These are phyloP conservation scores for Cavia aperea DNA, from an alignment of 2,113 vertebrate genomes.

Conservation along the genomic window DNA sequence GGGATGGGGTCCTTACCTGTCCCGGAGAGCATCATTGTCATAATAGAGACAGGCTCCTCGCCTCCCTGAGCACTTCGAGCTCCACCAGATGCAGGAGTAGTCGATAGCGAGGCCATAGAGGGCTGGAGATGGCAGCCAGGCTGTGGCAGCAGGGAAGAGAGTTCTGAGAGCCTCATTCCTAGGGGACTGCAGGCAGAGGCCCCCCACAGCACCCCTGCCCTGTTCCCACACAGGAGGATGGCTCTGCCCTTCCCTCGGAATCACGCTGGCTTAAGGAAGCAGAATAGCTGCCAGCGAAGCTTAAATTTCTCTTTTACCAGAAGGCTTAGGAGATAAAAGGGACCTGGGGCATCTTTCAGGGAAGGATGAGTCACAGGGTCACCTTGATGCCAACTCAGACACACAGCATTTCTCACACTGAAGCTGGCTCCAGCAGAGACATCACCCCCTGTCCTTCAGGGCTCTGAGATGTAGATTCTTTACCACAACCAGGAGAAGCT, in stretches of 20 bases:
- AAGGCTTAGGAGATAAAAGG: conserved; percentile 28
- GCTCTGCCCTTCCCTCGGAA: neutral
- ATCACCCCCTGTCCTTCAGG: neutral
- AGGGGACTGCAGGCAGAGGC: neutral
- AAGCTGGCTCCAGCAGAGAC: neutral
- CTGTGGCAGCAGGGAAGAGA: conserved; percentile 69
- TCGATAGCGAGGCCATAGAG: conserved; percentile 91
- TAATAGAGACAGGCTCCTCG: conserved; percentile 89
- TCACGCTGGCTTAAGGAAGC: neutral
- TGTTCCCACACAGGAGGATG: neutral
- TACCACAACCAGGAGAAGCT: neutral
- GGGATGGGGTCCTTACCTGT: conserved; percentile 77
- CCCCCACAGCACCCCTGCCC: accelerated
- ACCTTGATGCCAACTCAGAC: neutral
- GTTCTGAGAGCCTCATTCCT: conserved; percentile 24
- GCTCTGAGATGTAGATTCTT: neutral
- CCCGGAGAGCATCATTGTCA: conserved; percentile 86
- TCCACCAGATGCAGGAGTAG: conserved; percentile 90
- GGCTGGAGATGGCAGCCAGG: conserved; percentile 90
- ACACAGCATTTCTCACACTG: neutral
- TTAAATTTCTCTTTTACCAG: neutral
- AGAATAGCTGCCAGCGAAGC: neutral
- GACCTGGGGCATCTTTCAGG: neutral
- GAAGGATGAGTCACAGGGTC: neutral
- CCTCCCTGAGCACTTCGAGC: conserved; percentile 75